Evolutionary conservation across 2,113 vertebrate species (phyloP).

Genomic region (Channa argus): DNA sequence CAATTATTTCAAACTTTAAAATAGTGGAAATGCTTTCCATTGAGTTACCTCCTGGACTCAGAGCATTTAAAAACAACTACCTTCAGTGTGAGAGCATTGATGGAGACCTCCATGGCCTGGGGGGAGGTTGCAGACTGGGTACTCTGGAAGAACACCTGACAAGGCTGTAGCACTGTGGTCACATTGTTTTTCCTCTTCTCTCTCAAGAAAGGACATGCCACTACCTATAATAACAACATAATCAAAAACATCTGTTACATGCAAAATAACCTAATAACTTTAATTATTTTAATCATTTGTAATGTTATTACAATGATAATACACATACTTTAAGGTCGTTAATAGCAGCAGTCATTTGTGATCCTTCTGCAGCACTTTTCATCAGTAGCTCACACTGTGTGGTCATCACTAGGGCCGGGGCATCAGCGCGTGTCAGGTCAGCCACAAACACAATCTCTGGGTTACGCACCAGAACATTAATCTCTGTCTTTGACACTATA

Average conservation of each 20-base stretch:
- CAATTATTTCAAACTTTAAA: too few relatives aligned
- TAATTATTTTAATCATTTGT: too few relatives aligned
- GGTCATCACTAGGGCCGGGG: constrained; percentile 92
- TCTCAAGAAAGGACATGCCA: constrained; percentile 92
- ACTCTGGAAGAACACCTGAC: constrained; percentile 90
- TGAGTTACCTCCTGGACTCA: not conserved
- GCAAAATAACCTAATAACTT: too few relatives aligned
- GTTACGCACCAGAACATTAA: constrained; percentile 90
- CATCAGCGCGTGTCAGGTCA: constrained; percentile 92
- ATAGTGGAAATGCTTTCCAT: not conserved
- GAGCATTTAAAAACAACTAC: constrained; percentile 58
- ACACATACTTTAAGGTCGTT: constrained; percentile 87
- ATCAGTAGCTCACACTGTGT: constrained; percentile 91
- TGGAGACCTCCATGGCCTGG: constrained; percentile 87
- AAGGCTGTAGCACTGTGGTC: constrained; percentile 94
- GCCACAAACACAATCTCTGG: constrained; percentile 98
- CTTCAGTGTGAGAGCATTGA: constrained; percentile 91
- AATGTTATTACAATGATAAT: not conserved
- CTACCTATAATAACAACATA: constrained; percentile 72
- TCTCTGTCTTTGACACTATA: constrained; percentile 85
- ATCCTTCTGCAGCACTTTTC: constrained; percentile 82
- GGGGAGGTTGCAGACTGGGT: constrained; percentile 81
- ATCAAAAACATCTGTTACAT: not conserved
- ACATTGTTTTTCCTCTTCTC: constrained; percentile 86
- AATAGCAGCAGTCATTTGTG: constrained; percentile 87